Base-by-base conservation (phyloP, 1,140 invertebrate species). In the Rhizoglyphus robini region DNA sequence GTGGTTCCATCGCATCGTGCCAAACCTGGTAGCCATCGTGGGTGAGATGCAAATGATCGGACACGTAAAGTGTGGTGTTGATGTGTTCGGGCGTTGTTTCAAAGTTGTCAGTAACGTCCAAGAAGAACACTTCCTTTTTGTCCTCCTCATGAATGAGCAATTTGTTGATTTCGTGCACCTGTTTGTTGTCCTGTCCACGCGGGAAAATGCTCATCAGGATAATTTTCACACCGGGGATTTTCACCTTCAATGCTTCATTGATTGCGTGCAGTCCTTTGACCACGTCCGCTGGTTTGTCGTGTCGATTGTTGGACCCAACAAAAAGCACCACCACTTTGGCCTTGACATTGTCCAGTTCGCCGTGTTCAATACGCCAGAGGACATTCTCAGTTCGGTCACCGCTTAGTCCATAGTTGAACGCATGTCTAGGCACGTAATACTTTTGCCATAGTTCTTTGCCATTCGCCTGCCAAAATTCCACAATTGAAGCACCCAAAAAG, bases 1-100 rank as follows among this genome's bases (percentile, higher is more conserved):
- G 32, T 49, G 61, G 61, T 49, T 63, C 61, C 61, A 63, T 63
- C 15, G 61, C 34, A 13, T 63, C 47, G 13, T 63, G 34, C 61
- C 61, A 63, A 29, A 63, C 36, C n/a, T 23, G 3, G 32, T 63
- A 63, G 5, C 61, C 61, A n/a, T 57, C 32, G 3, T 63, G 3
- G 25, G 20, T 29, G 5, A 47, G 32, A 49, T 63, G 61, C n/a
- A 63, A 4, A 4, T 58, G 4, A 63, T 63, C 61, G 8, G 4
- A 4, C 5, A 57, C 5, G 32, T 5, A 63, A 3, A 63, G 34
- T 49, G 11, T 36, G 5, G 31, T 13, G 5, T 63, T 63, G 34
- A 63, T 36, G 23, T 63, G 18, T 27, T 30, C 61, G 23, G n/a
- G 27, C 4, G 36, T 5, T 49, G 11, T 15, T 31, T 63, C 36